A percentile compares a stretch with the other conserved stretches of the same genome.
Conservation (phyloP, 2,113 vertebrate species). For the Xiphophorus hellerii region DNA sequence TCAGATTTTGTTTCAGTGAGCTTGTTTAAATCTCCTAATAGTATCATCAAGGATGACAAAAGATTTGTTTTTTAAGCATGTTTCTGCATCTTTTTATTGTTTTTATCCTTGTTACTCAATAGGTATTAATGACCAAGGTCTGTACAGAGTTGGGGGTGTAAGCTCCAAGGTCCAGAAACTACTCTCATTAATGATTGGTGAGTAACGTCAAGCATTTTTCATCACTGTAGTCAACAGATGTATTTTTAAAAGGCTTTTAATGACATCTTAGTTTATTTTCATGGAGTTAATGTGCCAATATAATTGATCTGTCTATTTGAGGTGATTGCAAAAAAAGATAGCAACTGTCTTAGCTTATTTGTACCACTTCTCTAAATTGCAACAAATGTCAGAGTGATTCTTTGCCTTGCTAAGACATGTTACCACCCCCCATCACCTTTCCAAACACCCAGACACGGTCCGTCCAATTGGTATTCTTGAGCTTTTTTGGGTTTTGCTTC, state of each 20-base stretch:
- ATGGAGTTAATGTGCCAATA: constrained; percentile 24
- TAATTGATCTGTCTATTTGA: constrained; percentile 24
- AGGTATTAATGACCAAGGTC: constrained; percentile 98
- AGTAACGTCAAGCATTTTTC: constrained; percentile 36
- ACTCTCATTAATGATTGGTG: constrained; percentile 94
- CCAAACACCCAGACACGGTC: constrained; percentile 12
- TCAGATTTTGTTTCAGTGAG: neutral
- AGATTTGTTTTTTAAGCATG: neutral
- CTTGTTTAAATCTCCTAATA: neutral
- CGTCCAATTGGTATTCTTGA: constrained; percentile 33
- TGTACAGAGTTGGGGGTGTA: constrained; percentile 97
- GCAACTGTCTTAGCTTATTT: constrained; percentile 29
- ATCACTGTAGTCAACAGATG: constrained; percentile 6
- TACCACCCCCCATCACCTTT: constrained; percentile 51
- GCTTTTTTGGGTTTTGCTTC: constrained; percentile 51
- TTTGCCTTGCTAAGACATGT: constrained; percentile 84
- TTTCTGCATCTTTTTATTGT: neutral
- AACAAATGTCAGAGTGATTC: constrained; percentile 76
- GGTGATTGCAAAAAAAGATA: constrained; percentile 40
- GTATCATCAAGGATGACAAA: neutral
- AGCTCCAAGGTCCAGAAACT: constrained; percentile 99
- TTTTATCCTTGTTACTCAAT: constrained; percentile 24
- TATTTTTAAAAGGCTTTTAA: constrained; percentile 1
- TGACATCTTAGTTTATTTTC: neutral
- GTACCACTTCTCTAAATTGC: constrained; percentile 60